Base-by-base conservation (phyloP, 1,140 invertebrate genomes). In the Anagrus nilaparvatae region DNA sequence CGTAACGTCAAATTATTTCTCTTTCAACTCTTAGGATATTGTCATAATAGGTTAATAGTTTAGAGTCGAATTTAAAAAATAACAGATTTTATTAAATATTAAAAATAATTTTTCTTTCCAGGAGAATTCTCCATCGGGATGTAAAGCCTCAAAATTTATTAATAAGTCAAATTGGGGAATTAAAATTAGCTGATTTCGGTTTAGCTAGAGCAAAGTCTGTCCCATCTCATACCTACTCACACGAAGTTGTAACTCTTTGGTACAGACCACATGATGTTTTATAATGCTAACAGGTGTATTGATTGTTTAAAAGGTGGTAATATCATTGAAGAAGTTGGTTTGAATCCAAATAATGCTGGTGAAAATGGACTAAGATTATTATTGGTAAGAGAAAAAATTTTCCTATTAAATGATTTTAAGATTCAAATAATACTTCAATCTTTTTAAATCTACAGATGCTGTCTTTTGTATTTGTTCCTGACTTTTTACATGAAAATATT, bases 71-170 rank as follows among this genome's bases (percentile, higher is more conserved):
- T 40, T 36, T 20, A 16, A n/a, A 16, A 18, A 14, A 14, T 38
- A 31, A 5, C 39, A 31, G 18, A 7, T 32, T 1, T 17, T 43
- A 44, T 16, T 10, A 31, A 31, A n/a, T 37, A 18, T 7, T 25
- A 19, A 18, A 14, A 6, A 13, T 16, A 37, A 10, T 38, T 44
- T 33, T 24, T 5, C 37, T 33, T 58, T 74, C 73, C 61, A 79
- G 90, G 58, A 78, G 90, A 61, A 92, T 97, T 47, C 75, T 97
- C 50, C 93, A 97, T 66, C 81, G 89, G 56, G 88, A 97, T 69
- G 83, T 97, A 20, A 97, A 97, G 61, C 93, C 93, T n/a, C 93
- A 97, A 67, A 97, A 97, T 69, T 74, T 97, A 48, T 76, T 97
- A 45, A 94, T 97, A 59, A 91, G 87, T 69, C 86, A 90, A 60